Percentiles rank a stretch among this genome's conserved stretches.
These are phyloP conservation scores for Torymus aiolomorphi DNA, from an alignment of 2,888 invertebrate genomes.

Conservation along the genomic window DNA sequence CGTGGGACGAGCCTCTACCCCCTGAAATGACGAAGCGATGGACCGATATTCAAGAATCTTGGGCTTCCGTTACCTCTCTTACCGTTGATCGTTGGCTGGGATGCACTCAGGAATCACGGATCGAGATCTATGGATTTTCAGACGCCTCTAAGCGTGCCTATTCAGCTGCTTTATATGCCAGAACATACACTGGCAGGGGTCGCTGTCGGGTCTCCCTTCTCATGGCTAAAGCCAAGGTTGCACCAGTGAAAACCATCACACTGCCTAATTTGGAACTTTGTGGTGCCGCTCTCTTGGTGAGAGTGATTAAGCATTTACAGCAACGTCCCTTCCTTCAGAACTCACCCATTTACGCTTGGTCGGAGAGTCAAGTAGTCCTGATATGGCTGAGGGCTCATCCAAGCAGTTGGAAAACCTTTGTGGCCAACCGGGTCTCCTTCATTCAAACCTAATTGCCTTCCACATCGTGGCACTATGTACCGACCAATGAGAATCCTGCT, in stretches of 20 bases:
- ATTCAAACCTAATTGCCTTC: neutral
- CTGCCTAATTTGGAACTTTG: conserved; percentile 1
- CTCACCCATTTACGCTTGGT: neutral
- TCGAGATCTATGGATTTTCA: neutral
- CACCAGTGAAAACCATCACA: neutral
- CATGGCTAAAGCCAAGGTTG: neutral
- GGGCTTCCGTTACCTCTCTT: neutral
- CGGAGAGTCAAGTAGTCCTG: neutral
- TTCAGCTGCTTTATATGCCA: neutral
- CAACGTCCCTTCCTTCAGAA: neutral
- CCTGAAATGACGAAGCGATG: neutral
- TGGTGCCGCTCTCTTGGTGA: neutral
- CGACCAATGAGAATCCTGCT: neutral
- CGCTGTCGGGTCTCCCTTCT: neutral
- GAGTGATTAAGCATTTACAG: neutral
- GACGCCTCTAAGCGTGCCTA: neutral
- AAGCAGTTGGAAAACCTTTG: neutral
- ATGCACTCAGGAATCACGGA: neutral
- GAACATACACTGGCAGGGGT: neutral
- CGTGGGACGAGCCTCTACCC: neutral
- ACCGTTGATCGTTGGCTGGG: neutral
- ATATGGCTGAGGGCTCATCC: neutral
- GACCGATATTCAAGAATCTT: neutral
- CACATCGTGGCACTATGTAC: neutral
- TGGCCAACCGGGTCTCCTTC: neutral